Base-by-base conservation (phyloP, 2,113 vertebrate species). In the Cyprinodon tularosa region DNA sequence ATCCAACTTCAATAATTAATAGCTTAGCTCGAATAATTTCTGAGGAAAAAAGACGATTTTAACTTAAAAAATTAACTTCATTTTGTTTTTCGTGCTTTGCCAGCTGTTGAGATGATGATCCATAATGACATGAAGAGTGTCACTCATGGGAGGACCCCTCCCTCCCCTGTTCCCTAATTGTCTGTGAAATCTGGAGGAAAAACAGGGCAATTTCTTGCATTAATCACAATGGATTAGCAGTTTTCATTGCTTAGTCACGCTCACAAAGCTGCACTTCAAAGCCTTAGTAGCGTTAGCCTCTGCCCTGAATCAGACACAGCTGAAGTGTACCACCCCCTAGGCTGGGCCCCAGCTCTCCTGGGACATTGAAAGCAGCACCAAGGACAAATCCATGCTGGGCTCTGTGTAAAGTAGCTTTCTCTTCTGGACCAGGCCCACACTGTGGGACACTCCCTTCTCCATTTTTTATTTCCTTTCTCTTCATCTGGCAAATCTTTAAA, bases 141-240 rank as follows among this genome's bases (percentile, higher is more conserved):
- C 39, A 50, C 38, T 77, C 37, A 76, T 64, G 68, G 61, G 44
- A 83, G 61, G 65, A 83, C 70, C 74, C 82, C 73, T 78, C 60
- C 70, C 68, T 69, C 66, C 74, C 53, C 77, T 9, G 29, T 59
- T 61, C 57, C 66, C 69, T 70, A 63, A 77, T 66, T 72, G 36
- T 76, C 72, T 38, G 72, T 40, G 44, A 82, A 86, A 86, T 84
- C 64, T 77, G 76, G 38, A 83, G 76, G 85, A 93, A 89, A 93
- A 90, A 86, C 69, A 3, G 63, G 81, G 83, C 93, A 94, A 94
- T 94, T 94, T 94, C 88, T 92, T 91, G 86, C 87, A 94, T 95
- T 93, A 94, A 94, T 95, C 94, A 93, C 89, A 89, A 83, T 83
- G 93, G 93, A 94, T 94, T 94, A 94, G 75, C 45, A 64, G 74